phyloP scores from a whole-genome alignment of 2,888 invertebrate genomes.

The Emmelina monodactyla region DNA sequence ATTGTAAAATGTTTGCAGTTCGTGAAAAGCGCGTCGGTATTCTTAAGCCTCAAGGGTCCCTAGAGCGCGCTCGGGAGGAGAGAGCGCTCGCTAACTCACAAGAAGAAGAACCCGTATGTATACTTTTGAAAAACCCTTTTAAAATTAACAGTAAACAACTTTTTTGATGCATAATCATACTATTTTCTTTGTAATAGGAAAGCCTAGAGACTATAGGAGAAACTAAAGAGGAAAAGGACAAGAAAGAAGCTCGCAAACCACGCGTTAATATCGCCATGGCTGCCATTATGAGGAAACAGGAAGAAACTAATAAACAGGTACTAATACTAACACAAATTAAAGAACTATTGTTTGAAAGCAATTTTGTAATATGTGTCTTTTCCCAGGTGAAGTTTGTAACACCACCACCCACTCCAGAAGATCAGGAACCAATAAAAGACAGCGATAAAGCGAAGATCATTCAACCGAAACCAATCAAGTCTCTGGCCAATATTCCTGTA shows the following conservation, averaged over 20 bases:
- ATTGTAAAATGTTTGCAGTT: constrained; percentile 33
- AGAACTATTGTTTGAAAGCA: background rate
- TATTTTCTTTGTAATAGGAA: constrained; percentile 19
- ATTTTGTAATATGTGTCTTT: constrained; percentile 3
- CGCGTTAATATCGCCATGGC: constrained; percentile 84
- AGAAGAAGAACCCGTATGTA: constrained; percentile 9
- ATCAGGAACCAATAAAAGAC: constrained; percentile 30
- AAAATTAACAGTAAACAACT: background rate
- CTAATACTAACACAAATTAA: background rate
- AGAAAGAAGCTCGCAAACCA: constrained; percentile 54
- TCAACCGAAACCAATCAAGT: constrained; percentile 48
- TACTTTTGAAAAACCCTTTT: background rate
- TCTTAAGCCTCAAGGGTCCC: constrained; percentile 74
- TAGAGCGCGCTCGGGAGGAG: constrained; percentile 72
- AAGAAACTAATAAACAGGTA: constrained; percentile 74
- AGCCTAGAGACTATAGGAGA: constrained; percentile 29
- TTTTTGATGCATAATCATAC: background rate
- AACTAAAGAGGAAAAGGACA: constrained; percentile 31
- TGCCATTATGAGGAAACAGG: constrained; percentile 75
- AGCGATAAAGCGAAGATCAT: constrained; percentile 41
- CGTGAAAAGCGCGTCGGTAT: constrained; percentile 70
- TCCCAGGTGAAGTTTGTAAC: constrained; percentile 67
- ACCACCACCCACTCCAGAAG: constrained; percentile 52
- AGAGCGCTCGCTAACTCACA: constrained; percentile 49
- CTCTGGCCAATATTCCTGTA: constrained; percentile 44